Evolutionary conservation across 2,113 vertebrate species (phyloP).

Genomic region (Pituophis catenifer): DNA sequence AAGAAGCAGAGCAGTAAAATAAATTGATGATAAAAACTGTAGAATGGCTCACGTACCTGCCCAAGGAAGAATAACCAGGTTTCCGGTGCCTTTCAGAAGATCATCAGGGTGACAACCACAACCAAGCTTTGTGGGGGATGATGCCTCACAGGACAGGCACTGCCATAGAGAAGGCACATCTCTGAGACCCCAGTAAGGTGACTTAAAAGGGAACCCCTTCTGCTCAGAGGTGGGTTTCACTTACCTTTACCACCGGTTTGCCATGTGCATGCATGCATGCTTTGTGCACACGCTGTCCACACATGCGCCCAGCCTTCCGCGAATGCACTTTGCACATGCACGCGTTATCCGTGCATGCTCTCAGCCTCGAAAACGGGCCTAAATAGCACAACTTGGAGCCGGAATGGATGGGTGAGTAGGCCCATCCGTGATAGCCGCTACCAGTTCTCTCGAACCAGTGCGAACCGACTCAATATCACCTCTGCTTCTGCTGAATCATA

Average conservation of each 20-base stretch:
- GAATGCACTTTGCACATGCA: no score
- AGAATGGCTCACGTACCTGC: neutral
- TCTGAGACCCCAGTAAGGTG: neutral
- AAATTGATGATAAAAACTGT: neutral
- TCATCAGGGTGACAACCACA: neutral
- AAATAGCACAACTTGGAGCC: no score
- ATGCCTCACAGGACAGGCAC: neutral
- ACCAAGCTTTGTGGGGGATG: neutral
- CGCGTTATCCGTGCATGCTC: no score
- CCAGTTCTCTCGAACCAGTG: no score
- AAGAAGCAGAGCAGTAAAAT: neutral
- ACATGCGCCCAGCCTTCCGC: no score
- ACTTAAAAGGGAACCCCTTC: neutral
- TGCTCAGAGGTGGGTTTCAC: neutral
- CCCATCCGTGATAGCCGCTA: no score
- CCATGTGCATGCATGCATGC: no score
- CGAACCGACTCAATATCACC: no score
- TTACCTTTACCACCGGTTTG: no score
- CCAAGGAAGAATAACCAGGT: neutral
- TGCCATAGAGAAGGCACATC: neutral
- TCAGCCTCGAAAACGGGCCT: no score
- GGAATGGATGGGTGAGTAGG: accelerated
- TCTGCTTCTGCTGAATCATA: neutral
- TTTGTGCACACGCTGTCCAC: no score
- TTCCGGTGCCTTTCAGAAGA: neutral